phyloP scores from a whole-genome alignment of 2,888 invertebrate species.

The Acrobasis suavella region DNA sequence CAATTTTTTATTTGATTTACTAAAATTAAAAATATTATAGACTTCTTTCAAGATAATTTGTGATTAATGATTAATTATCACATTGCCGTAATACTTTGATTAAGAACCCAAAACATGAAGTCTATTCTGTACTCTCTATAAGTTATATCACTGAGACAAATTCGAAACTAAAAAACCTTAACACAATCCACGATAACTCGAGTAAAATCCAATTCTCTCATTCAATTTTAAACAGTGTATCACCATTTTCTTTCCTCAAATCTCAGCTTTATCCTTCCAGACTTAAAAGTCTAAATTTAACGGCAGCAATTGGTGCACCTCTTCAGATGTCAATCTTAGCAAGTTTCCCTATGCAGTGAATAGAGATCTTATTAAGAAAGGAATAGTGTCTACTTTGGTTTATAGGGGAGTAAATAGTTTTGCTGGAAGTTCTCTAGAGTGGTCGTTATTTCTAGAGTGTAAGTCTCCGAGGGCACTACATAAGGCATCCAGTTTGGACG shows the following conservation, averaged over 20 bases:
- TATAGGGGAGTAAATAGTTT: not conserved
- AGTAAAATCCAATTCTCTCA: conserved; percentile 47
- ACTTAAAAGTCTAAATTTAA: conserved; percentile 33
- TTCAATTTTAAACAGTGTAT: conserved; percentile 45
- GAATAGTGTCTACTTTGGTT: conserved; percentile 24
- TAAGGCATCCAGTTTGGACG: conserved; percentile 48
- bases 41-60: no score
- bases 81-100: no score
- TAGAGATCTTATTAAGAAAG: conserved; percentile 20
- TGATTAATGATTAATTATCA: no score
- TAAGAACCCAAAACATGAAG: no score
- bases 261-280: conserved; percentile 30
- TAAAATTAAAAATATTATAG: not conserved
- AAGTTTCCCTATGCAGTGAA: conserved; percentile 15
- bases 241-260: conserved; percentile 19
- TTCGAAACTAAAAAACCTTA: conserved; percentile 42
- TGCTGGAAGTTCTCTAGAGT: conserved; percentile 36
- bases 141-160: conserved; percentile 40
- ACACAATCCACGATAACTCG: conserved; percentile 54
- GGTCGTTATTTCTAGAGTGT: conserved; percentile 58
- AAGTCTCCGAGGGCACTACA: conserved; percentile 49
- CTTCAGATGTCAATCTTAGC: conserved; percentile 25
- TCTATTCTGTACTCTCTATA: no score
- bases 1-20: not conserved
- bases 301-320: conserved; percentile 22